These are phyloP conservation scores for Columba guinea DNA, from an alignment of 2,797 vertebrate species.

Conservation along the genomic window DNA sequence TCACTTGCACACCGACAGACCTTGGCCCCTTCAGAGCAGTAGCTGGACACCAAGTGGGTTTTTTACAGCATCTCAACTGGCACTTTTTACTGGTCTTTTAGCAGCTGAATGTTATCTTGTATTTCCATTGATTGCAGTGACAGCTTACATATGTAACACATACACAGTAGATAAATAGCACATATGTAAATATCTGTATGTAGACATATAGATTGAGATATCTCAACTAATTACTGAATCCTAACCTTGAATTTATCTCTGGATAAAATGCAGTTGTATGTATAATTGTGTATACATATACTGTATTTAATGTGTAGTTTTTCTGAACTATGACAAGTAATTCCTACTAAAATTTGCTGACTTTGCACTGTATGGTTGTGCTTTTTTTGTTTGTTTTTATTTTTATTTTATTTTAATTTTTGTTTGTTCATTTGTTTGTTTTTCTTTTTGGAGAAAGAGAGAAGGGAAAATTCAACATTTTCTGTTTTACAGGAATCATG, in stretches of 20 bases:
- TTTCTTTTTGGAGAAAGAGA: not conserved
- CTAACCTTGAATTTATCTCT: not conserved
- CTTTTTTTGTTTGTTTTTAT: too few species aligned
- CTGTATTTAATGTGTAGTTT: not conserved
- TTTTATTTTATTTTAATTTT: too few species aligned
- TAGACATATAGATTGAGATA: not conserved
- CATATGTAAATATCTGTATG: not conserved
- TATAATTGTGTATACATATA: not conserved
- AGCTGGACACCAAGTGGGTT: fast-evolving
- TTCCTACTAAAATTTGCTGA: not conserved
- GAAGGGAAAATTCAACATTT: not conserved
- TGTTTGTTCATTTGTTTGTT: too few species aligned
- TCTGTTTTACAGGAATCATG: not conserved
- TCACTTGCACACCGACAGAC: not conserved
- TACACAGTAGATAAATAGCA: not conserved
- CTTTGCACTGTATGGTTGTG: not conserved
- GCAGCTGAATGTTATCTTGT: not conserved
- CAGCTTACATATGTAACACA: not conserved
- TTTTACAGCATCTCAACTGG: not conserved
- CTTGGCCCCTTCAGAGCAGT: not conserved
- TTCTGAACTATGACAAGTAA: conserved; percentile 1
- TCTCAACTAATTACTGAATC: not conserved
- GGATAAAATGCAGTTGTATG: not conserved
- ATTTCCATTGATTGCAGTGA: not conserved
- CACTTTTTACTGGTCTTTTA: not conserved